phyloP scores from a whole-genome alignment of 1,140 invertebrate genomes.

The Cecropterus lyciades region DNA sequence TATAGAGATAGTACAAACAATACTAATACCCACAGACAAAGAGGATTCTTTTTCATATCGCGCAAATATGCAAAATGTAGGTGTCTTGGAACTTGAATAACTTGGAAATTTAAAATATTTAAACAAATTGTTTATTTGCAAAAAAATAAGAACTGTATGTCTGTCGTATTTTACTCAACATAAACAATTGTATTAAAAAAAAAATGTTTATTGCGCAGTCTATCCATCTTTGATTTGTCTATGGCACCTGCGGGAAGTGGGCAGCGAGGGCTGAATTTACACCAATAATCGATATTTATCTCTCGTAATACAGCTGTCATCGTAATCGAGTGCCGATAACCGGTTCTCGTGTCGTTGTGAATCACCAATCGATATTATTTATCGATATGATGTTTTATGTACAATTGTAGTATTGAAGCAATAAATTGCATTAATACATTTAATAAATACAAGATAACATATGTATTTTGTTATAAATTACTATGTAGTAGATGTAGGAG shows the following conservation, averaged over 20 bases:
- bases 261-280: slow-evolving; percentile 45
- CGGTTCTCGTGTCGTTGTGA: slow-evolving; percentile 23
- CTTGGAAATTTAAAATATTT: no score
- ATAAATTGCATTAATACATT: no score
- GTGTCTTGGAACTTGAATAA: no score
- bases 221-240: slow-evolving; percentile 34
- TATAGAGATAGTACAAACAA: no score
- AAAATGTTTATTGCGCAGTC: neutral
- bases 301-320: slow-evolving; percentile 56
- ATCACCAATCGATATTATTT: slow-evolving; percentile 32
- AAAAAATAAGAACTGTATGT: no score
- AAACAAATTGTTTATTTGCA: no score
- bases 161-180: no score
- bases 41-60: no score
- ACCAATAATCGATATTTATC: slow-evolving; percentile 56
- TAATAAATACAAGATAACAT: no score
- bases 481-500: no score
- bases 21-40: no score
- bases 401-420: neutral
- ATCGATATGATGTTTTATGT: slow-evolving; percentile 26
- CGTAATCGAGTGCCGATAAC: slow-evolving; percentile 36
- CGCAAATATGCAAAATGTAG: no score
- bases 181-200: neutral
- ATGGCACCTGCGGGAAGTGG: slow-evolving; percentile 38
- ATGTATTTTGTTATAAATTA: neutral